phyloP scores from a whole-genome alignment of 2,888 invertebrate genomes.

The Ectobius pallidus region DNA sequence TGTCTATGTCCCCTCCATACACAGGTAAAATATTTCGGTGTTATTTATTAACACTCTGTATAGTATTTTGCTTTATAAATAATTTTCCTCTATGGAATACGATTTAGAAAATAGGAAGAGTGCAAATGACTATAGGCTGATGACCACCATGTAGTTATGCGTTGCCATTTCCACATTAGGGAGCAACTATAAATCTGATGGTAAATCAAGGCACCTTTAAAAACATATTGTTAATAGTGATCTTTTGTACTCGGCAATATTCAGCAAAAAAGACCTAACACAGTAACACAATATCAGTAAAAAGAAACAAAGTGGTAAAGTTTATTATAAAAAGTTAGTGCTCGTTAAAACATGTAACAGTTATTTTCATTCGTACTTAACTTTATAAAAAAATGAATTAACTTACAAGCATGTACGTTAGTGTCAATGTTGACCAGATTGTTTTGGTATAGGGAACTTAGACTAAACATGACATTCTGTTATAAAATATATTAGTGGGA shows the following conservation, averaged over 20 bases:
- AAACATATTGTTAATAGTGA: neutral
- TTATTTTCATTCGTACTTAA: neutral
- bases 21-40: too few relatives aligned
- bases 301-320: neutral
- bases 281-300: neutral
- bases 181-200: too few relatives aligned
- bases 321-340: slow-evolving; percentile 21
- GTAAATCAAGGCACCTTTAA: slow-evolving; percentile 13
- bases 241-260: slow-evolving; percentile 3
- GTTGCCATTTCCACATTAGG: too few relatives aligned
- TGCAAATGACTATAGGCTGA: too few relatives aligned
- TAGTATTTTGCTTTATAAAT: too few relatives aligned
- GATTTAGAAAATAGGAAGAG: too few relatives aligned
- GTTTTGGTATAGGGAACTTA: slow-evolving; percentile 30
- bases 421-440: slow-evolving; percentile 29
- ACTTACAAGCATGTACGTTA: slow-evolving; percentile 8
- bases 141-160: too few relatives aligned
- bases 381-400: slow-evolving; percentile 13
- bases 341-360: neutral
- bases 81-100: too few relatives aligned
- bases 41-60: too few relatives aligned
- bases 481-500: slow-evolving; percentile 19
- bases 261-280: neutral
- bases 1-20: too few relatives aligned
- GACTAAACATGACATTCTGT: too few relatives aligned